phyloP scores from a whole-genome alignment of 92 coral and sea anemone species.

The Zoanthus solanderi region DNA sequence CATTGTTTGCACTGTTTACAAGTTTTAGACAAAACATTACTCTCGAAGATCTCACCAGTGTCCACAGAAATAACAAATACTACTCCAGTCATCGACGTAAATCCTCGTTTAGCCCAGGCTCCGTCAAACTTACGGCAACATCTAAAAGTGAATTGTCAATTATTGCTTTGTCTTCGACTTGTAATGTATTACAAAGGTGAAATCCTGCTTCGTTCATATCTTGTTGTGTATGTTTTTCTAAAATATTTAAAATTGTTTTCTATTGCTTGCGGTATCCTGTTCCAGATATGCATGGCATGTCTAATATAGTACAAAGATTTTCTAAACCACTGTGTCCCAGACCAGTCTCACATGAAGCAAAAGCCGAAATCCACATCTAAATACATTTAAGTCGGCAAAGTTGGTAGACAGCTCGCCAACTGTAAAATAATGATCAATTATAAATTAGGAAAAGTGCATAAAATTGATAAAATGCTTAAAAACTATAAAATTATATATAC shows the following conservation, averaged over 20 bases:
- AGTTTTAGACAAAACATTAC: constrained; percentile 51
- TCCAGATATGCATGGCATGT: constrained; percentile 48
- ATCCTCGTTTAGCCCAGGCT: constrained; percentile 51
- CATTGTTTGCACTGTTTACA: constrained; percentile 49
- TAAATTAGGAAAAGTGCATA: too few relatives aligned
- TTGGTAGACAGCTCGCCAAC: too few relatives aligned
- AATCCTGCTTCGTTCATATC: constrained; percentile 41
- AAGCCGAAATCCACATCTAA: background rate
- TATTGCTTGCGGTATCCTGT: constrained; percentile 34
- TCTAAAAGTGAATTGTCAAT: constrained; percentile 15
- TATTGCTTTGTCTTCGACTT: constrained; percentile 17
- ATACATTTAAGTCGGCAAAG: too few relatives aligned
- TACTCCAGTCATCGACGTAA: constrained; percentile 46
- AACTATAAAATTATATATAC: too few relatives aligned
- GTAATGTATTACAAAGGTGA: background rate
- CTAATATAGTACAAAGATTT: constrained; percentile 34
- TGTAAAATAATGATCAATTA: too few relatives aligned
- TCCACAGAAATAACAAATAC: constrained; percentile 47
- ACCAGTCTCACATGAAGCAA: constrained; percentile 29
- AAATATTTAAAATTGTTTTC: constrained; percentile 22
- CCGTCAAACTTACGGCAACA: constrained; percentile 52
- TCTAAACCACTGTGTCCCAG: constrained; percentile 21
- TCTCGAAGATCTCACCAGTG: constrained; percentile 50
- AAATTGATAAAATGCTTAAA: too few relatives aligned
- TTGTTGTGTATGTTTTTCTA: constrained; percentile 30